Base-by-base conservation (phyloP, 1,140 invertebrate genomes). In the Heliconius melpomene region DNA sequence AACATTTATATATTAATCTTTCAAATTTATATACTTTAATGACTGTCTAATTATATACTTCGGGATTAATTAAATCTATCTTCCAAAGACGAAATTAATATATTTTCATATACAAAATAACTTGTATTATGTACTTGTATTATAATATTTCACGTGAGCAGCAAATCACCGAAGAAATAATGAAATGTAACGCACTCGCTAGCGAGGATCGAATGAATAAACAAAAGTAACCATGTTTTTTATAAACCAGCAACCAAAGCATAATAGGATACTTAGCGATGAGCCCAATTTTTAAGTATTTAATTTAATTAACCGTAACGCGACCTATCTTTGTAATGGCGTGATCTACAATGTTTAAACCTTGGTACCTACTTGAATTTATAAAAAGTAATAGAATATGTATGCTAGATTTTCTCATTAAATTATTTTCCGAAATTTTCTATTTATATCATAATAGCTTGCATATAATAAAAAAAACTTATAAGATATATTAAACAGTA, bases 261-360 rank as follows among this genome's bases (percentile, higher is more conserved):
- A 66, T 66, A 66, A 66, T 66, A 29, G 5, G 20, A n/a, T 77
- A 77, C 74, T 76, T 77, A 77, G 7, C 23, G 32, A 2, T 23
- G 60, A 77, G 60, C 60, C 60, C 50, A 40, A 46, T 77, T 60
- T 77, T n/a, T 77, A 77, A 77, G 75, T 46, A 77, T 50, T 50
- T 77, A 77, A 77, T 77, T 57, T 66, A 77, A 77, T 77, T 77
- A 50, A 38, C 26, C 36, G 60, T 70, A 77, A 71, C 60, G n/a
- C 23, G 75, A 77, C 54, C 57, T 60, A 77, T 23, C 26, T 18
- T 50, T 77, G n/a, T 66, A 66, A 66, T 66, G 3, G 29, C 23
- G 23, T 66, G 60, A 66, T 66, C 60, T 66, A 66, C 60, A 9
- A 29, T 16, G 60, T 66, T 26, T 11, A 66, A 26, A 66, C 54